A percentile compares a stretch with the other conserved stretches of the same genome.
Conservation (phyloP, 2,113 vertebrate species). For the Eubucco bourcierii region DNA sequence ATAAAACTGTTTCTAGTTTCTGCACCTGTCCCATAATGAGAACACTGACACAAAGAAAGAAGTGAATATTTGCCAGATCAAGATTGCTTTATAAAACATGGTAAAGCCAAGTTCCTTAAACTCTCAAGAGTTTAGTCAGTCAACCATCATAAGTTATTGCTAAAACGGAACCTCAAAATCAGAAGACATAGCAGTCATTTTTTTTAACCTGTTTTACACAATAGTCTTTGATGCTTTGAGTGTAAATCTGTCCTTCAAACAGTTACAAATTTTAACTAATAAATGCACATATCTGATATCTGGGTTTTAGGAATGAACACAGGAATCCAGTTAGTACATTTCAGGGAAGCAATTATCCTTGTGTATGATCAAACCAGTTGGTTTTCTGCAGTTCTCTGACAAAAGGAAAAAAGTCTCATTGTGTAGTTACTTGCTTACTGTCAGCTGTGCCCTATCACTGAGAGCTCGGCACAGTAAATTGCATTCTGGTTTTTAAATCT, state of each 20-base stretch:
- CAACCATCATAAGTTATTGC: neutral
- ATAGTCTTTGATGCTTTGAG: neutral
- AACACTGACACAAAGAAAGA: neutral
- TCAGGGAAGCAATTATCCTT: neutral
- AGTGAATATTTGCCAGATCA: neutral
- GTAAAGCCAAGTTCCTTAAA: neutral
- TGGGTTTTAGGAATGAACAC: neutral
- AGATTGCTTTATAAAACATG: neutral
- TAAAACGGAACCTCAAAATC: neutral
- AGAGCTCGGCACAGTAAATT: neutral
- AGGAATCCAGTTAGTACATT: neutral
- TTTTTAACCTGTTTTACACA: neutral
- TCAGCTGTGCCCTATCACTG: neutral
- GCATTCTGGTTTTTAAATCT: neutral
- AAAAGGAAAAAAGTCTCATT: neutral
- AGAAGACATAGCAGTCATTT: neutral
- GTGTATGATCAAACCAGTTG: neutral
- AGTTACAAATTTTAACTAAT: neutral
- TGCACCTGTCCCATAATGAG: neutral
- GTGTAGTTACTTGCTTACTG: neutral
- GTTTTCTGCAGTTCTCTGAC: neutral
- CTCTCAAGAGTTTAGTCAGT: neutral
- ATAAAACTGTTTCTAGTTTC: conserved; percentile 6
- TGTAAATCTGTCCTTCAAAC: neutral
- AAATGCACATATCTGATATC: neutral